These are phyloP conservation scores for Phoebastria nigripes DNA, from an alignment of 2,797 vertebrate species.

Conservation along the genomic window DNA sequence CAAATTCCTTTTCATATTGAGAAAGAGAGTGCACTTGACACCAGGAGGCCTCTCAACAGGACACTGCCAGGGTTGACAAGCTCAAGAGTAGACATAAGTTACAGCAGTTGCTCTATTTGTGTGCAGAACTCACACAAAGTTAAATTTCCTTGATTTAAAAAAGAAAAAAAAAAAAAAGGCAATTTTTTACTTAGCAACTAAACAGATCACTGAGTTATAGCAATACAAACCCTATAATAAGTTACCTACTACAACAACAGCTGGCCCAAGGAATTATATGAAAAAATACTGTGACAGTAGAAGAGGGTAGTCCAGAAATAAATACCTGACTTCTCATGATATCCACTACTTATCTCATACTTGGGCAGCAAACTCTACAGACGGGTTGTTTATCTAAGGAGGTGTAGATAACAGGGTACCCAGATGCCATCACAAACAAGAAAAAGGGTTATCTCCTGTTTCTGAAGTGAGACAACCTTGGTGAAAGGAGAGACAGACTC, in stretches of 20 bases:
- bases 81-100: background rate
- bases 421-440: background rate
- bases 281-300: background rate
- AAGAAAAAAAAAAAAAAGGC: too few relatives aligned
- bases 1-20: constrained; percentile 12
- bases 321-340: background rate
- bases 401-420: background rate
- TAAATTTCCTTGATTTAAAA: background rate
- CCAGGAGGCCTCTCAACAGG: constrained; percentile 50
- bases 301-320: background rate
- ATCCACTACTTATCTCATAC: background rate
- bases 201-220: background rate
- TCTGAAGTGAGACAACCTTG: background rate
- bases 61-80: constrained; percentile 30
- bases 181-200: background rate
- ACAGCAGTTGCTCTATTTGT: background rate
- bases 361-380: background rate
- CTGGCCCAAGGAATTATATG: background rate
- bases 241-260: background rate
- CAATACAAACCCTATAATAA: background rate
- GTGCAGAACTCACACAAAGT: background rate
- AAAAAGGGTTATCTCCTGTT: background rate
- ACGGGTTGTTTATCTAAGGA: background rate
- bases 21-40: constrained; percentile 31
- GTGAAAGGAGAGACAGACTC: background rate